phyloP scores from a whole-genome alignment of 2,113 vertebrate species.

The Oryzias melastigma region DNA sequence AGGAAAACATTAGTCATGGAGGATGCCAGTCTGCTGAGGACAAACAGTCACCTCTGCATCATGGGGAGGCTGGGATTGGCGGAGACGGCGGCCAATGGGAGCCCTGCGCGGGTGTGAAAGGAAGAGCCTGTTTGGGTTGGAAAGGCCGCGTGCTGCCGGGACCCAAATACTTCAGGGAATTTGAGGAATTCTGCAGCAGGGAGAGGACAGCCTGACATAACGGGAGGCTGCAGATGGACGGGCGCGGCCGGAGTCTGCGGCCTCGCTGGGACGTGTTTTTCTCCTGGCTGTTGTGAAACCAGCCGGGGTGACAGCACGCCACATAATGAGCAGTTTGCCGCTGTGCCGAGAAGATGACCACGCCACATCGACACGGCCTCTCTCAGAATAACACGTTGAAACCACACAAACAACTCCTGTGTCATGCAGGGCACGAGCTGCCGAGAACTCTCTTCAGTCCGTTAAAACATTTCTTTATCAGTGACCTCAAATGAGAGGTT shows the following conservation, averaged over 20 bases:
- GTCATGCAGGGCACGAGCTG: conserved; percentile 20
- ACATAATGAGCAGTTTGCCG: conserved; percentile 56
- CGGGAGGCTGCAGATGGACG: conserved; percentile 26
- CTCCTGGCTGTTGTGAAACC: conserved; percentile 30
- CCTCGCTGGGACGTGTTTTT: conserved; percentile 33
- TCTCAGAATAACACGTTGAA: conserved; percentile 55
- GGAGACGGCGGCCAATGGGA: conserved; percentile 12
- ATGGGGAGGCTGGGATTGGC: conserved; percentile 2
- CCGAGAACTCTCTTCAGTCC: background rate
- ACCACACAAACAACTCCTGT: conserved; percentile 30
- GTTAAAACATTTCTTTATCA: too few relatives aligned
- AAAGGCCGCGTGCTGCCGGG: conserved; percentile 24
- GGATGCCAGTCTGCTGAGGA: conserved; percentile 15
- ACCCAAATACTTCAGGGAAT: conserved; percentile 38
- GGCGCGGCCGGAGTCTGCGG: background rate
- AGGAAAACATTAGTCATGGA: conserved; percentile 50
- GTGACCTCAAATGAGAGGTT: too few relatives aligned
- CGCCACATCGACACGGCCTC: conserved; percentile 52
- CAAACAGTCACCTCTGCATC: conserved; percentile 35
- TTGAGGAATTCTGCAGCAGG: conserved; percentile 63
- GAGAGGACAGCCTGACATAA: conserved; percentile 62
- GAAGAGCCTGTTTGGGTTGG: conserved; percentile 52
- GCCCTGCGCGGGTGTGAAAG: conserved; percentile 21
- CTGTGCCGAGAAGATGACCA: conserved; percentile 32
- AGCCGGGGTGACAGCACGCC: conserved; percentile 45